phyloP scores from a whole-genome alignment of 2,888 invertebrate genomes.

The Lottia scabra region DNA sequence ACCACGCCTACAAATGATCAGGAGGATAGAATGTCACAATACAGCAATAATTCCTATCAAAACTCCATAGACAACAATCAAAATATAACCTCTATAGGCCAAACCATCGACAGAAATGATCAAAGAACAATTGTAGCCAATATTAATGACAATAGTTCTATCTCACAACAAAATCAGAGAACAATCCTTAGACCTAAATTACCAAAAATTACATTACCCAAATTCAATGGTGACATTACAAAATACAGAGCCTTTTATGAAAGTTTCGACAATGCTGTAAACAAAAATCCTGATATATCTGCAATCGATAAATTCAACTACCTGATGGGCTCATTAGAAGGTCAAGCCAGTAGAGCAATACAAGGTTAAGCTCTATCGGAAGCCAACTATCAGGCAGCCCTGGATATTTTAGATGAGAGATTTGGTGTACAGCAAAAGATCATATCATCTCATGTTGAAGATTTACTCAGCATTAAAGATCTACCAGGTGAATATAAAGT shows the following conservation, averaged over 20 bases:
- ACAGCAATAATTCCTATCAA: no score
- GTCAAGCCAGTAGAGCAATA: not conserved
- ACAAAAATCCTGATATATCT: not conserved
- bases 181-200: not conserved
- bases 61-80: no score
- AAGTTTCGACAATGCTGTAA: constrained; percentile 1
- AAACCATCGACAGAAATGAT: no score
- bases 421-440: not conserved
- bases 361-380: not conserved
- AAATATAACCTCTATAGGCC: no score
- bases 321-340: not conserved
- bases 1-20: no score
- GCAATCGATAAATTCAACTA: constrained; percentile 8
- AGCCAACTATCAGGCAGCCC: not conserved
- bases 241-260: constrained; percentile 3
- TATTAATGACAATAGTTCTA: no score
- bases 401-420: constrained; percentile 5
- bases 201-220: not conserved
- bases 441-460: constrained; percentile 1
- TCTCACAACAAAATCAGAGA: not conserved
- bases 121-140: no score
- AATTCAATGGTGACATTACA: not conserved
- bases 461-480: not conserved
- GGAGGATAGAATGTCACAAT: no score
- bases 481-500: not conserved